These are phyloP conservation scores for Drosophila baimaii DNA, from an alignment of 1,140 invertebrate genomes.

Conservation along the genomic window DNA sequence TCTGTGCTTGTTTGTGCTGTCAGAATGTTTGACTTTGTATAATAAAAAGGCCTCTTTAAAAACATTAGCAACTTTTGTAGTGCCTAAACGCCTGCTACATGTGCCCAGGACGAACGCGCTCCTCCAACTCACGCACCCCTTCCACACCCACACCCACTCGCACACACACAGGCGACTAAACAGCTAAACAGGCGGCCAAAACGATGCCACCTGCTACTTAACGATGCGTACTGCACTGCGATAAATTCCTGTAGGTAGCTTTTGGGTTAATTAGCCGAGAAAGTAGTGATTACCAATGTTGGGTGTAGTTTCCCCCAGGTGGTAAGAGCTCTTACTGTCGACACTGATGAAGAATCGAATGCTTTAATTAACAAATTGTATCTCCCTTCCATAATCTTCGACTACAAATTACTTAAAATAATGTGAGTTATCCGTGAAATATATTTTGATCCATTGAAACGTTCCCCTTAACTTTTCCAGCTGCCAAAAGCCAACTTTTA, in stretches of 20 bases:
- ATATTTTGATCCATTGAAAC: background rate
- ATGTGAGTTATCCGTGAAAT: background rate
- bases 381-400: background rate
- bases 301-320: no score
- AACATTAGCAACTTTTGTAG: conserved; percentile 83
- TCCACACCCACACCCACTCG: background rate
- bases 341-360: no score
- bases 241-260: conserved; percentile 2
- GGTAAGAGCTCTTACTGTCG: no score
- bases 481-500: background rate
- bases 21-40: conserved; percentile 82
- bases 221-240: conserved; percentile 56
- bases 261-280: conserved; percentile 2
- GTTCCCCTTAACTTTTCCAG: background rate
- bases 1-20: conserved; percentile 58
- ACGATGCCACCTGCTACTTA: conserved; percentile 70
- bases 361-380: background rate
- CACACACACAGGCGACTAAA: conserved; percentile 35
- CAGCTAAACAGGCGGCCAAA: conserved; percentile 59
- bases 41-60: conserved; percentile 83
- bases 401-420: background rate
- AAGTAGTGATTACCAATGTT: no score
- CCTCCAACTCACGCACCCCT: conserved; percentile 3
- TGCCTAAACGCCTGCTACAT: conserved; percentile 73
- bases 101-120: conserved; percentile 31